Evolutionary conservation across 2,888 invertebrate genomes (phyloP).

Genomic region (Seira musarum): DNA sequence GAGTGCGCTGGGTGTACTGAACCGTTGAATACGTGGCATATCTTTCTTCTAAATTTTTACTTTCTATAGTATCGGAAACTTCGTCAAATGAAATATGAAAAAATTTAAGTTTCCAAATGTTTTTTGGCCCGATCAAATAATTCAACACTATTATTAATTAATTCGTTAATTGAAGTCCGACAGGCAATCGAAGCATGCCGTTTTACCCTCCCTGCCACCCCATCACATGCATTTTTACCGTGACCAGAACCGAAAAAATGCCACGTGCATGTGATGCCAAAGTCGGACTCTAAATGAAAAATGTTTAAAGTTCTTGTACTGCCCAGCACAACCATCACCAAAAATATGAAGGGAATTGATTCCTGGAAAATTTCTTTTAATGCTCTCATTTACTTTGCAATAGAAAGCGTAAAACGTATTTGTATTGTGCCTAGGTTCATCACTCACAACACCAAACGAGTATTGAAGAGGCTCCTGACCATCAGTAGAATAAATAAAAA

Average conservation of each 20-base stretch:
- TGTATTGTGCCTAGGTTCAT: not conserved
- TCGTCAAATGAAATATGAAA: not conserved
- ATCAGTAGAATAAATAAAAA: not conserved
- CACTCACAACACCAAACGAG: not conserved
- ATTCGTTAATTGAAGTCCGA: too few relatives aligned
- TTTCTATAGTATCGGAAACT: not conserved
- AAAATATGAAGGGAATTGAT: too few relatives aligned
- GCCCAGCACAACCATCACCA: too few relatives aligned
- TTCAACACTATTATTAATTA: not conserved
- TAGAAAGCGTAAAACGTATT: too few relatives aligned
- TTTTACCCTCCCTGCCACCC: not conserved
- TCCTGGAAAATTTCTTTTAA: too few relatives aligned
- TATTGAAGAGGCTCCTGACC: not conserved
- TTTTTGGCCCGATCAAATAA: not conserved
- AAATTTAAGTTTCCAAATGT: not conserved
- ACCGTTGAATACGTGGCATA: not conserved
- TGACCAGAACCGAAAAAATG: conserved; percentile 6
- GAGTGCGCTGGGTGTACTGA: conserved; percentile 4
- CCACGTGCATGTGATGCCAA: not conserved
- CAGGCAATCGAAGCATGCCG: not conserved
- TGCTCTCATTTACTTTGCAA: too few relatives aligned
- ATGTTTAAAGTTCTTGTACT: too few relatives aligned
- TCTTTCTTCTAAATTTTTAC: not conserved
- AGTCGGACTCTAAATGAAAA: not conserved
- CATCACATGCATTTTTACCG: conserved; percentile 10